Evolutionary conservation across 2,113 vertebrate genomes (phyloP), one percentile per base, ranked within the genome.

Genomic region (Mellivora capensis): DNA sequence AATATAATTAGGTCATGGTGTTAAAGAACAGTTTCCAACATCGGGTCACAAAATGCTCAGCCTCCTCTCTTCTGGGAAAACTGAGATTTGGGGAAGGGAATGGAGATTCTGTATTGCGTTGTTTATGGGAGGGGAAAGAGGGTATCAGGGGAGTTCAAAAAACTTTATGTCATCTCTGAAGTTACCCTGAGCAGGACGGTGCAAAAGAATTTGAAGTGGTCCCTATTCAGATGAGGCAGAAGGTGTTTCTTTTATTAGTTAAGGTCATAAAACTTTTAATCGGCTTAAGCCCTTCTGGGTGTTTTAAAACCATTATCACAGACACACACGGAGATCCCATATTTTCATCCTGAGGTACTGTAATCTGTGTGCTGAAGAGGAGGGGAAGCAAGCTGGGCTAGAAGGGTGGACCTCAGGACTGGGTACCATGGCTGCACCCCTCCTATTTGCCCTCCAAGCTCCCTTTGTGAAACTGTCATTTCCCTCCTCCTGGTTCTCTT

Each of bases 1-100:
- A 47, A 76, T 39, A 47, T 34, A 90, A 34, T 86, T 80, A 39
- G 54, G 37, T 47, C 14, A 61, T 71, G 20, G 0, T 61, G 88
- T 91, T 95, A 72, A 81, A 69, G 62, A 47, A 76, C 44, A 54
- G 80, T 93, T 97, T 42, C 71, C 61, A 91, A 95, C 3, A 69
- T 11, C n/a, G 59, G 18, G 67, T 90, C 49, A 61, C 15, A 52
- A 79, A 95, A 91, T 79, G 21, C 2, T 37, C n/a, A 54, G 54
- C 15, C 20, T 91, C 83, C 69, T 88, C 72, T 83, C 64, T 6
- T 34, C 71, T 85, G 87, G 76, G 62, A 92, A 57, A 77, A 13
- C 61, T 10, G 8, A 87, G 31, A 79, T 49, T 23, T 61, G 69
- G 76, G 79, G 72, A 86, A 74, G 21, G 72, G 34, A 31, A 61